Base-by-base conservation (phyloP, 2,888 invertebrate species). In the Odontothrips loti region DNA sequence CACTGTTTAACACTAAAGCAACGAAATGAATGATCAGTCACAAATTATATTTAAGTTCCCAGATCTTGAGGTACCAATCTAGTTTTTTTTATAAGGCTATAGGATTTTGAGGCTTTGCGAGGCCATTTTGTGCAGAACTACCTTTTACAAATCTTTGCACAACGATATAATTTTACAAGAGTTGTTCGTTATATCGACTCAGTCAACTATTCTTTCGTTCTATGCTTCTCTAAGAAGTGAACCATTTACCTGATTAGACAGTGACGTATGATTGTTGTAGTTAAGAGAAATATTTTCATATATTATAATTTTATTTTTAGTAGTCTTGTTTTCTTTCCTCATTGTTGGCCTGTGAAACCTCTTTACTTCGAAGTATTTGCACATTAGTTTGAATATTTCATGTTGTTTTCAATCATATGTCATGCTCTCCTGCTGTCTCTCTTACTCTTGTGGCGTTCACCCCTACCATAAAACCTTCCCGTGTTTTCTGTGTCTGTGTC, bases 211-310 rank as follows among this genome's bases (percentile, higher is more conserved):
- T 27, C 68, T 75, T 75, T 75, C 68, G 68, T 75, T 75, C 68
- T 75, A 75, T 27, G 27, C 68, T 75, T 75, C 68, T 75, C 12
- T 75, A 27, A 75, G 68, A 75, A 75, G 68, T 75, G 23, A 75
- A 75, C 68, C 68, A 75, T 75, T 75, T 75, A 75, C 68, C 68
- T 75, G 68, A 75, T 75, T 75, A 75, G 68, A 75, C 68, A 75
- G 68, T 75, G 68, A 75, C 68, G 23, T 75, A 75, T 75, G 27
- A 75, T 75, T 75, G 68, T 75, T 75, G 68, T 75, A 75, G 68
- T 75, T 75, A 75, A 75, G 68, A 75, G 68, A 75, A 75, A 75
- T 75, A 75, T 75, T 75, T 75, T 75, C 68, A 75, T 75, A 75
- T 75, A 75, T 75, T 27, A 75, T 75, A 75, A 75, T 75, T 75